Evolutionary conservation across 2,888 invertebrate genomes (phyloP), one percentile per base, ranked within the genome.

Genomic region (Stegophylla sp.): DNA sequence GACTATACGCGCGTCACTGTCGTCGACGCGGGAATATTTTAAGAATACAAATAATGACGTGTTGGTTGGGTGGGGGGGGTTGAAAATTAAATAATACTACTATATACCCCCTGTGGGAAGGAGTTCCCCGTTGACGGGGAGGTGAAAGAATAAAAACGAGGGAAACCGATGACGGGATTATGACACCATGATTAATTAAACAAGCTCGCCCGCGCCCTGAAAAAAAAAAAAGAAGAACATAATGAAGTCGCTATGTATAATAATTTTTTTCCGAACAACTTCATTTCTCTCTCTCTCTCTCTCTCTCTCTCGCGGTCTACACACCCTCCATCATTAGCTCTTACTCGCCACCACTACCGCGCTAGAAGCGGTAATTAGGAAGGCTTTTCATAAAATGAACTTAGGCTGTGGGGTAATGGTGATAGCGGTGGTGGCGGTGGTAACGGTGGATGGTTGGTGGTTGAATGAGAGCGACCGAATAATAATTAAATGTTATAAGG

Each of bases 111-210:
- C 9, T 15, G n/a, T n/a, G n/a, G n/a, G n/a, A n/a, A n/a, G n/a
- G n/a, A n/a, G n/a, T n/a, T 17, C 34, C 34, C 20, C 63, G 20
- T 1, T 12, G 61, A 23, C 28, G 53, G 43, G 45, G 20, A 28
- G 20, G 17, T 3, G 64, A 76, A 5, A 69, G 69, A 77, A 51
- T 69, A 67, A 53, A 77, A 20, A 45, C 53, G 20, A 59, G 34
- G 59, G 17, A 69, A 59, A 26, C 59, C 69, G 59, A 79, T 79
- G 77, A 79, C 69, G 69, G 69, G 43, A 79, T 79, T 79, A 79
- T 69, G 77, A 79, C 69, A 79, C 69, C 48, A 69, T 79, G 69
- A 79, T 79, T 79, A 79, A 79, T 79, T 79, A 79, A 79, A 69
- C 77, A 59, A 28, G 15, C 53, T n/a, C 26, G 13, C 12, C 10